Evolutionary conservation across 2,888 invertebrate genomes (phyloP), one percentile per base, ranked within the genome.

Genomic region (Teinopalpus imperialis): DNA sequence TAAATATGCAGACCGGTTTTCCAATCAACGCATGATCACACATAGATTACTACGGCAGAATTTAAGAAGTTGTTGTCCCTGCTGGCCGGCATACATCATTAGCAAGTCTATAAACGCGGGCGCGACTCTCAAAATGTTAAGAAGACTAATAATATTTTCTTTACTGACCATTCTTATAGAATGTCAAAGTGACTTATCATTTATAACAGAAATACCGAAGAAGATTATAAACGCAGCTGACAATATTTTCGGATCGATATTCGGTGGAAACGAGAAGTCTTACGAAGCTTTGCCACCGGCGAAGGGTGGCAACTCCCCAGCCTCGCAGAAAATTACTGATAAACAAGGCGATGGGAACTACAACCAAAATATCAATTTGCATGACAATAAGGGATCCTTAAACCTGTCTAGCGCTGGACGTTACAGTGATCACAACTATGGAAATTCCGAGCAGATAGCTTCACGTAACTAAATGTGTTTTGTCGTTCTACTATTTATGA

Each of bases 281-380:
- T 16, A 8, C 4, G 24, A 20, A 21, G 20, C 4, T 16, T 16
- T 16, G 10, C 12, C 34, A 6, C 12, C 26, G 2, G 4, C 2
- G 8, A 34, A 16, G 2, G 16, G 16, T 2, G 16, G 16, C 16
- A 16, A 16, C 2, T 3, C 16, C 16, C 4, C 16, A n/a, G n/a
- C n/a, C n/a, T n/a, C 16, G 0, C 39, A 39, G 21, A 29, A 39
- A 29, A 18, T 29, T 7, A 4, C 16, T 4, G 16, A 16, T 4
- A 16, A 16, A 16, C 16, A 16, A 16, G 16, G 16, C 16, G 16
- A 16, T 4, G 4, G 4, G 16, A 16, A 16, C 16, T 16, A 16
- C 16, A 43, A 43, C n/a, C 36, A 36, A 30, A 43, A 43, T 13
- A 8, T 43, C 2, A 43, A 43, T 14, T 16, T 43, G 10, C 9